Percentiles rank a stretch among this genome's conserved stretches.
Evolutionary conservation across 2,888 invertebrate genomes (phyloP).

Genomic region (Neoascia interrupta): DNA sequence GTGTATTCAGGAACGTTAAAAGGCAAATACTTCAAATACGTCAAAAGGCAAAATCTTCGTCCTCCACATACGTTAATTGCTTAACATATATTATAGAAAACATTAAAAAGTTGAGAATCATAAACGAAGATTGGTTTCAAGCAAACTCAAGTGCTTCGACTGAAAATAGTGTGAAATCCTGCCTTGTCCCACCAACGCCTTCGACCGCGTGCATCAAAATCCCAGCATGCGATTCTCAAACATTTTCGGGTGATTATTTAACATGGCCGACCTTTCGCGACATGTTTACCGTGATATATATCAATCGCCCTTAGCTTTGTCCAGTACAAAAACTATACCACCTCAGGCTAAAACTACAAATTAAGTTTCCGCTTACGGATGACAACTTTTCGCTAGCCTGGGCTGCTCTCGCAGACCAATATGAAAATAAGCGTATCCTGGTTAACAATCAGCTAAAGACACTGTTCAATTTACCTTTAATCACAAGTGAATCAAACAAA

Average conservation of each 20-base stretch:
- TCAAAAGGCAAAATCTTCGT: no score
- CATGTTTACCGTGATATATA: not conserved
- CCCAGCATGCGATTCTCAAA: not conserved
- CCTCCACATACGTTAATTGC: no score
- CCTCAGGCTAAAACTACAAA: not conserved
- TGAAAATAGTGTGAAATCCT: no score
- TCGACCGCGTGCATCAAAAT: no score
- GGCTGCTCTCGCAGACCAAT: not conserved
- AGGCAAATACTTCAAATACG: no score
- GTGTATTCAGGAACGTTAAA: no score
- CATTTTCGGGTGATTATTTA: not conserved
- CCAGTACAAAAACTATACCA: not conserved
- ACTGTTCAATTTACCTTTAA: not conserved
- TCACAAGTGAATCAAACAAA: not conserved
- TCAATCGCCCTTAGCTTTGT: not conserved
- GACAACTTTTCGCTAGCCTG: not conserved
- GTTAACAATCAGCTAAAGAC: not conserved
- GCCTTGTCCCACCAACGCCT: no score
- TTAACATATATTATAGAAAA: no score
- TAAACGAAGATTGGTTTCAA: no score
- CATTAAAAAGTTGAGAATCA: no score
- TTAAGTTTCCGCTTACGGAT: not conserved
- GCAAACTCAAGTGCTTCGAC: no score
- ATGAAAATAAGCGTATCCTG: not conserved
- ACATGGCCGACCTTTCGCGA: not conserved